Conservation (phyloP, 2,113 vertebrate genomes). For the Sitta europaea region DNA sequence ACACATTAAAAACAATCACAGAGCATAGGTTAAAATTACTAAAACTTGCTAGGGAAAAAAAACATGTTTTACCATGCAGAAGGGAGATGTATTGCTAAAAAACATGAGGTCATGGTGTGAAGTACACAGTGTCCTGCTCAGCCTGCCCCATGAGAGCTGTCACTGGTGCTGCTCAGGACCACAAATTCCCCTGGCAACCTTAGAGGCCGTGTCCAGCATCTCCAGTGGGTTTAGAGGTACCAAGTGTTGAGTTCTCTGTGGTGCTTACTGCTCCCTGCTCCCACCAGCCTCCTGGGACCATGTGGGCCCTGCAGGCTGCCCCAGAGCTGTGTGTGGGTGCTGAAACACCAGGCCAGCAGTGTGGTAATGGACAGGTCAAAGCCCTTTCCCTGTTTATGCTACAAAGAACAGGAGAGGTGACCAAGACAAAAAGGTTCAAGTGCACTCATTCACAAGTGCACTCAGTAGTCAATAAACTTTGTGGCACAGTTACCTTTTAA, state of each 20-base stretch:
- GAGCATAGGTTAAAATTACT: not conserved
- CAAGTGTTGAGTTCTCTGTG: no score
- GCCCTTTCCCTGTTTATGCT: not conserved
- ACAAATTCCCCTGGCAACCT: not conserved
- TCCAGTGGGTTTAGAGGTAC: not conserved
- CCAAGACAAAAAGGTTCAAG: not conserved
- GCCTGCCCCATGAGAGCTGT: fast-evolving
- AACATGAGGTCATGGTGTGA: no score
- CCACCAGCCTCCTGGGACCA: not conserved
- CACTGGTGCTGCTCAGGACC: not conserved
- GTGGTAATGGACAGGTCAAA: not conserved
- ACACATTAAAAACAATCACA: not conserved
- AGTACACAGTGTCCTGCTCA: not conserved
- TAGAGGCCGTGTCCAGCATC: not conserved
- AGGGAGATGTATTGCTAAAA: no score
- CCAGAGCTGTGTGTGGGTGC: not conserved
- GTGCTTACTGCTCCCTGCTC: not conserved
- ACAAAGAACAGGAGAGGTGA: fast-evolving
- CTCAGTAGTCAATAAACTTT: not conserved
- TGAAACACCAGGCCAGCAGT: no score
- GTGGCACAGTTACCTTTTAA: not conserved
- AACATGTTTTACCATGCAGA: fast-evolving
- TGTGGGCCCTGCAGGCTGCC: not conserved
- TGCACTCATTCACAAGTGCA: not conserved
- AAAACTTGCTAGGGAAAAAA: not conserved